These are phyloP conservation scores for Crotalus horridus DNA, from an alignment of 2,113 vertebrate species.

Conservation along the genomic window DNA sequence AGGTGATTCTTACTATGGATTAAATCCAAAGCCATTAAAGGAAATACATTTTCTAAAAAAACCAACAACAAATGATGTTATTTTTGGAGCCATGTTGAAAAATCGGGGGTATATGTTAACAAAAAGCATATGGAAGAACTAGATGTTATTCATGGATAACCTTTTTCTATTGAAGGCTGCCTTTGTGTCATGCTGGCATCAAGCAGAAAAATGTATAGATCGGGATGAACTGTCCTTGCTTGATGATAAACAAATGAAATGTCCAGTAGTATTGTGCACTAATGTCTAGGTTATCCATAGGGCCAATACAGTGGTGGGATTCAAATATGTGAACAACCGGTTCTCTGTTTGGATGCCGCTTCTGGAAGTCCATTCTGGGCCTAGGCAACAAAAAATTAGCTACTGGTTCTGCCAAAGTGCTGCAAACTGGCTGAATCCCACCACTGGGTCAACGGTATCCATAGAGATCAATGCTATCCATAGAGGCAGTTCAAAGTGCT, in stretches of 20 bases:
- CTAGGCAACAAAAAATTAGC: no score
- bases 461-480: neutral
- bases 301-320: no score
- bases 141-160: neutral
- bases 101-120: neutral
- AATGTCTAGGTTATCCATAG: neutral
- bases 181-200: neutral
- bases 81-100: neutral
- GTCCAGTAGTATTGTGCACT: neutral
- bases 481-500: neutral
- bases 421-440: no score
- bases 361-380: no score
- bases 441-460: neutral
- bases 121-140: neutral
- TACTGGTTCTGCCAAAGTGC: no score
- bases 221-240: neutral
- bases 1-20: constrained; percentile 5
- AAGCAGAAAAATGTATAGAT: neutral
- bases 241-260: neutral
- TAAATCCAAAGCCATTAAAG: constrained; percentile 19
- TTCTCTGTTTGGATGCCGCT: no score
- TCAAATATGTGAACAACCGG: no score
- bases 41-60: constrained; percentile 7
- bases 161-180: neutral
- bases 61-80: neutral